Percentiles rank a stretch among this genome's conserved stretches.
phyloP scores from a whole-genome alignment of 2,888 invertebrate genomes.

The Acrobasis consociella region DNA sequence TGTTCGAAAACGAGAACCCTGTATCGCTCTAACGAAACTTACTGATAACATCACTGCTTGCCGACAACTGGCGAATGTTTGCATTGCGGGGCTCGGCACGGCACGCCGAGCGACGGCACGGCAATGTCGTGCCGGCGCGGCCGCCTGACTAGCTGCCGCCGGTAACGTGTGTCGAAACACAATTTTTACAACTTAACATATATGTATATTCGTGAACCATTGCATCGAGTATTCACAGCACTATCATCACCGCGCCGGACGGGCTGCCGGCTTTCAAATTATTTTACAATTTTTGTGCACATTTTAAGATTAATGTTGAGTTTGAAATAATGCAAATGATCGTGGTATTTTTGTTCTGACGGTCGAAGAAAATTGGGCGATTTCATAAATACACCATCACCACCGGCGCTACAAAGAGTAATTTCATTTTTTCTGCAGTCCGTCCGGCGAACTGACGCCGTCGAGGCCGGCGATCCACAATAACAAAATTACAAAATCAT shows the following conservation, averaged over 20 bases:
- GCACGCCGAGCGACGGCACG: background rate
- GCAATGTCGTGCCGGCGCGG: background rate
- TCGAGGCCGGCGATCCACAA: slow-evolving; percentile 2
- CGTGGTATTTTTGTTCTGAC: background rate
- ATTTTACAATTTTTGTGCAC: background rate
- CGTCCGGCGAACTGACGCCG: slow-evolving; percentile 1
- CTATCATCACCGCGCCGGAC: slow-evolving; percentile 1
- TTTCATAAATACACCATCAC: background rate
- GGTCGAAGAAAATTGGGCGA: background rate
- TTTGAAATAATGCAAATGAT: no score
- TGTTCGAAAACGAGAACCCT: slow-evolving; percentile 9
- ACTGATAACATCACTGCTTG: background rate
- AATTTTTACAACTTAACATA: slow-evolving; percentile 11
- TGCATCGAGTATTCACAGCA: slow-evolving; percentile 16
- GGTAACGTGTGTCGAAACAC: slow-evolving; percentile 10
- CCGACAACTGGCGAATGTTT: background rate
- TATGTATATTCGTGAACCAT: slow-evolving; percentile 6
- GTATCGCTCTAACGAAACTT: background rate
- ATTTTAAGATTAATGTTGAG: no score
- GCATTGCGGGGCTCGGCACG: background rate
- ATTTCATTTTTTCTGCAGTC: background rate
- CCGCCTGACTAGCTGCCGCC: slow-evolving; percentile 17
- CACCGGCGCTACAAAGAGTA: background rate
- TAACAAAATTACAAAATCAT: slow-evolving; percentile 12
- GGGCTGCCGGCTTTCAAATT: background rate